Evolutionary conservation across 2,113 vertebrate genomes (phyloP), one percentile per base, ranked within the genome.

Genomic region (Albula glossodonta): DNA sequence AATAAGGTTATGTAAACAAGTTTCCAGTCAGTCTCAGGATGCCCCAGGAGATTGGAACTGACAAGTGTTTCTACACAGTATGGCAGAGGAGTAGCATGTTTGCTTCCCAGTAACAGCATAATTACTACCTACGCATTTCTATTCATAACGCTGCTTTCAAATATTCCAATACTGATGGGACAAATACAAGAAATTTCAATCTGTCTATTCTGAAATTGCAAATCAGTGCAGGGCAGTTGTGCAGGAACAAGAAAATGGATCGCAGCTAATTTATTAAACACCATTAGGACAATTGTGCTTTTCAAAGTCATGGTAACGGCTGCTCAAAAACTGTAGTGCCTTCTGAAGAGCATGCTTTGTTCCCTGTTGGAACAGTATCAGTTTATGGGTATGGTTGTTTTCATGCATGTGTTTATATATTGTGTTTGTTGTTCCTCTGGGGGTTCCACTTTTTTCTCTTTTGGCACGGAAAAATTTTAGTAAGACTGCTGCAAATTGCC

Each of bases 1-100:
- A 57, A 89, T 10, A 78, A 91, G 91, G 89, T 90, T 88, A 87
- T 88, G 86, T 56, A 31, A 90, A 86, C 25, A 88, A 70, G 82
- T 83, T 83, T 83, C 84, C 86, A 88, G 90, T 90, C 51, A 80
- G 86, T 87, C 81, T 77, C 70, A 15, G 80, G 84, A 88, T 51
- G 89, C 91, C 81, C 87, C 88, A 87, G 50, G 89, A 88, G 91
- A 82, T 31, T 25, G 79, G 82, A 86, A 82, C 56, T 85, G 80
- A 79, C 80, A 88, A 87, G 82, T 88, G 89, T 87, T 84, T 87
- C 70, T 82, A 77, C 53, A 56, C 77, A 82, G 52, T 51, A 74
- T 56, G 41, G 80, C 48, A 60, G 53, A 81, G 60, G 41, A 63
- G 83, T 84, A 25, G 25, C 77, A 88, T 85, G 57, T 70, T 83